Evolutionary conservation across 2,888 invertebrate species (phyloP).

Genomic region (Urechis unicinctus): DNA sequence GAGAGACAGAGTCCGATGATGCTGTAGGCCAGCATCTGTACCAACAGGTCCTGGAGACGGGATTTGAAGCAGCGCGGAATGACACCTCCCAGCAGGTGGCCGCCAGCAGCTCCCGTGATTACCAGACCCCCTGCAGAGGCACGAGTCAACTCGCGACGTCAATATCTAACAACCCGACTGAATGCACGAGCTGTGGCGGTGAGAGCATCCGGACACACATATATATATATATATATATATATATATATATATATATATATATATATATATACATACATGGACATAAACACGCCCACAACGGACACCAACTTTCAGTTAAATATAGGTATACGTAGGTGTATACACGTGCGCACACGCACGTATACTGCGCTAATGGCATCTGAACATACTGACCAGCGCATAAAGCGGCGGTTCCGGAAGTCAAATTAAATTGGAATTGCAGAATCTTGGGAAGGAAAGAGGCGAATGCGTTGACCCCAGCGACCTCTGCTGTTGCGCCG

Average conservation of each 20-base stretch:
- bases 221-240: no score
- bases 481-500: conserved; percentile 45
- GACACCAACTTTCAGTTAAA: no score
- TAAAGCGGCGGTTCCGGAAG: background rate
- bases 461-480: background rate
- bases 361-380: background rate
- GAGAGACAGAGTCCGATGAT: background rate
- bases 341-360: background rate
- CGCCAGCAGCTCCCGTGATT: conserved; percentile 40
- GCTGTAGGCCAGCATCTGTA: conserved; percentile 22
- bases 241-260: no score
- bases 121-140: conserved; percentile 37
- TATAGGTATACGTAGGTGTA: no score
- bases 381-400: background rate
- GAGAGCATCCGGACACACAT: no score
- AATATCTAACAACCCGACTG: no score
- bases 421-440: background rate
- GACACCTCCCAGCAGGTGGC: conserved; percentile 37
- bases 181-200: no score
- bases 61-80: conserved; percentile 32
- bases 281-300: no score
- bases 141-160: no score
- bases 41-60: conserved; percentile 33
- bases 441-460: background rate
- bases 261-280: no score